Conservation (phyloP, 2,113 vertebrate species). For the Ictidomys tridecemlineatus region DNA sequence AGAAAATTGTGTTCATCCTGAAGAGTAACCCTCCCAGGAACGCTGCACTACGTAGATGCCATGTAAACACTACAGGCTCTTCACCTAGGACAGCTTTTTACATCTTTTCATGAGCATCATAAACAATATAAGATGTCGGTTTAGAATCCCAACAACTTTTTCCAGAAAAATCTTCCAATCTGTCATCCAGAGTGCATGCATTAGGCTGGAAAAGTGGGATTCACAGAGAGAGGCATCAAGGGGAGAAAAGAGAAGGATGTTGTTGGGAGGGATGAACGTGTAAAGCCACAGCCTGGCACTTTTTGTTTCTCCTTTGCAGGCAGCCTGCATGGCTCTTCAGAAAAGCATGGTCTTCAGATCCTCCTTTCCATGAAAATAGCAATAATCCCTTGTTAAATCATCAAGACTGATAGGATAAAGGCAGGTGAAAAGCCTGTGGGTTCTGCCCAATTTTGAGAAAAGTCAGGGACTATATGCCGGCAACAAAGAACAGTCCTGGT, state of each 20-base stretch:
- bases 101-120: background rate
- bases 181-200: constrained; percentile 1
- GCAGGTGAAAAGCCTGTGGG: background rate
- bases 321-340: background rate
- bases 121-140: background rate
- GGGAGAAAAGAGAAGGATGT: background rate
- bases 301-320: constrained; percentile 14
- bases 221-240: background rate
- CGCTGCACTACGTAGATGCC: background rate
- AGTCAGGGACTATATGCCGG: background rate
- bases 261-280: background rate
- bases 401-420: background rate
- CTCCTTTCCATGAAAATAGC: constrained; percentile 45
- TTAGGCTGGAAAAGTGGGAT: background rate
- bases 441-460: constrained; percentile 14
- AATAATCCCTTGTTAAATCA: constrained; percentile 5
- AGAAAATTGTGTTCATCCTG: background rate
- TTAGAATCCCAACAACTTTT: constrained; percentile 40
- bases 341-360: background rate
- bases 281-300: background rate
- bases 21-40: background rate
- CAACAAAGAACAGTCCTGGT: background rate
- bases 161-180: constrained; percentile 35
- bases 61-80: background rate
- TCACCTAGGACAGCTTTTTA: constrained; percentile 8